Percentiles rank a stretch among this genome's conserved stretches.
These are phyloP conservation scores for Cepaea hortensis DNA, from an alignment of 2,888 invertebrate genomes.

Conservation along the genomic window DNA sequence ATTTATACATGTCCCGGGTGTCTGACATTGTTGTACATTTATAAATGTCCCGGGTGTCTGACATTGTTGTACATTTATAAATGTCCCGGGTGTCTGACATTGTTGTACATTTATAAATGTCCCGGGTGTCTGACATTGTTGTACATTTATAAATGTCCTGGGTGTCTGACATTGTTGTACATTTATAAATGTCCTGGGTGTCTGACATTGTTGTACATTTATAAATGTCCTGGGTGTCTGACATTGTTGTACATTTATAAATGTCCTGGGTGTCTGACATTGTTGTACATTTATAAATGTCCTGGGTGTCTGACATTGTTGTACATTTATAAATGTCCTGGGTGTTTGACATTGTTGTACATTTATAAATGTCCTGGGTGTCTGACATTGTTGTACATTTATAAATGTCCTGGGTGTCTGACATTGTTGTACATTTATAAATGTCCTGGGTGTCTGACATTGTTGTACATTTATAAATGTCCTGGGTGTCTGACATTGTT, in stretches of 20 bases:
- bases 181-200: neutral
- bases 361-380: neutral
- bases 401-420: no score
- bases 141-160: neutral
- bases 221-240: no score
- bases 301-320: neutral
- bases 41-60: no score
- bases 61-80: neutral
- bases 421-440: neutral
- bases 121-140: neutral
- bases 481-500: neutral
- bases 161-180: neutral
- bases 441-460: no score
- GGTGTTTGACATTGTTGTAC: neutral
- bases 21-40: neutral
- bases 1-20: neutral
- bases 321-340: neutral
- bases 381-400: neutral
- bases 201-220: neutral
- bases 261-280: no score
- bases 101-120: neutral
- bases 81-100: no score
- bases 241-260: neutral
- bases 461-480: neutral
- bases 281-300: neutral